Conservation (phyloP, 2,888 invertebrate species). For the Leucoma salicis region DNA sequence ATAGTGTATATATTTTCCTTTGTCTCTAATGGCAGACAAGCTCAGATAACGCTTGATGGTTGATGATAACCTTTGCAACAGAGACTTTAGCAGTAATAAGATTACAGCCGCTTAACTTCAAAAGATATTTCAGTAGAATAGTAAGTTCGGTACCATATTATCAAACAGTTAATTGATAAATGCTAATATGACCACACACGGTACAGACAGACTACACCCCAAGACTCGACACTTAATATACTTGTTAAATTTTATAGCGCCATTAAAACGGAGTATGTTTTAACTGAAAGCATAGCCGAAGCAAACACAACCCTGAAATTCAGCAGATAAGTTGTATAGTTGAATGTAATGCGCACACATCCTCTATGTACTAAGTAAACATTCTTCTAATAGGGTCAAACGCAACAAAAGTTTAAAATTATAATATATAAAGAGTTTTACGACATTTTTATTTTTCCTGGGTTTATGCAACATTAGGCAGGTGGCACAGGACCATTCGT, state of each 20-base stretch:
- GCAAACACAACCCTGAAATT: conserved; percentile 9
- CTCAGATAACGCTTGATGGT: no score
- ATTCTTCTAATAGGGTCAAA: conserved; percentile 51
- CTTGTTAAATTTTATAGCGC: conserved; percentile 47
- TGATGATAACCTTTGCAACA: no score
- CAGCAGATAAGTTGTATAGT: background rate
- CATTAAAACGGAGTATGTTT: conserved; percentile 38
- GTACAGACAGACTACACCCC: conserved; percentile 15
- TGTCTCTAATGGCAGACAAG: no score
- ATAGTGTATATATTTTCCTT: no score
- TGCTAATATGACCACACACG: conserved; percentile 11
- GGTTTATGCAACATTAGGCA: no score
- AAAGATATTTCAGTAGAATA: no score
- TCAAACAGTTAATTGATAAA: background rate
- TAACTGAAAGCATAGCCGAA: background rate
- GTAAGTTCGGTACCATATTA: no score
- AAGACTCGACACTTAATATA: conserved; percentile 38
- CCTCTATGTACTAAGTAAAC: conserved; percentile 39
- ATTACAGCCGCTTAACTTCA: no score
- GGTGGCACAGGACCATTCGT: no score
- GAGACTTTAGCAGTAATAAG: no score
- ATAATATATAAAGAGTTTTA: conserved; percentile 30
- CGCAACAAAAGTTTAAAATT: conserved; percentile 34
- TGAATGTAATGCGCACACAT: conserved; percentile 6
- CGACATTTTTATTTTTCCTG: no score